These are phyloP conservation scores for Neotoma lepida DNA, from an alignment of 2,113 vertebrate species.

Conservation along the genomic window DNA sequence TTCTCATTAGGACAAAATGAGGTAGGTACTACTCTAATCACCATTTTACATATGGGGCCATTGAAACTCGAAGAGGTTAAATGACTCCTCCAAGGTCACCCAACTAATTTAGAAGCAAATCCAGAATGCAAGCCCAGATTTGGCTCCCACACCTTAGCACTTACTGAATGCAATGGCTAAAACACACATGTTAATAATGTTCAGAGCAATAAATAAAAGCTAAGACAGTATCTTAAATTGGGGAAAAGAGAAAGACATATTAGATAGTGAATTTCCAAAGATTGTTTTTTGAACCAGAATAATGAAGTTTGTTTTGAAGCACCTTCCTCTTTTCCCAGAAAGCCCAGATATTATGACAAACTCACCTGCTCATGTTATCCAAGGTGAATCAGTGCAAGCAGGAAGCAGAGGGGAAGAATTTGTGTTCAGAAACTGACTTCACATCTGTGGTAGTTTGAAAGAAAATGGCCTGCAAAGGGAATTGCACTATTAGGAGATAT, in stretches of 20 bases:
- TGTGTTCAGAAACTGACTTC: background rate
- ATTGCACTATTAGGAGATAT: too few relatives aligned
- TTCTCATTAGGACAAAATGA: constrained; percentile 33
- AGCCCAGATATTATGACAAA: background rate
- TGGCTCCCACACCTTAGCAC: background rate
- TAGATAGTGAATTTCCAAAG: background rate
- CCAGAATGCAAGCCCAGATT: background rate
- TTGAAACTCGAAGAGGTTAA: constrained; percentile 34
- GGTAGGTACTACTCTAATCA: background rate
- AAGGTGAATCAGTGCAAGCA: background rate
- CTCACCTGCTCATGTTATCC: background rate
- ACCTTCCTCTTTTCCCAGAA: constrained; percentile 21
- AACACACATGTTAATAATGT: background rate
- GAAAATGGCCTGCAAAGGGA: background rate
- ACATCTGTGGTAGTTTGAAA: background rate
- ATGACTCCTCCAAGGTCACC: constrained; percentile 45
- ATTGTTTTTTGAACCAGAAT: constrained; percentile 17
- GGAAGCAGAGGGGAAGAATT: background rate
- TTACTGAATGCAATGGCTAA: background rate
- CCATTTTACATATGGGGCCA: constrained; percentile 14
- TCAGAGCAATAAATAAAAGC: constrained; percentile 40
- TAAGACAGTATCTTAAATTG: background rate
- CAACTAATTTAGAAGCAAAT: constrained; percentile 41
- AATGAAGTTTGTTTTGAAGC: constrained; percentile 10
- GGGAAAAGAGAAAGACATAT: background rate